phyloP scores from a whole-genome alignment of 2,797 vertebrate species.

The Manis javanica region DNA sequence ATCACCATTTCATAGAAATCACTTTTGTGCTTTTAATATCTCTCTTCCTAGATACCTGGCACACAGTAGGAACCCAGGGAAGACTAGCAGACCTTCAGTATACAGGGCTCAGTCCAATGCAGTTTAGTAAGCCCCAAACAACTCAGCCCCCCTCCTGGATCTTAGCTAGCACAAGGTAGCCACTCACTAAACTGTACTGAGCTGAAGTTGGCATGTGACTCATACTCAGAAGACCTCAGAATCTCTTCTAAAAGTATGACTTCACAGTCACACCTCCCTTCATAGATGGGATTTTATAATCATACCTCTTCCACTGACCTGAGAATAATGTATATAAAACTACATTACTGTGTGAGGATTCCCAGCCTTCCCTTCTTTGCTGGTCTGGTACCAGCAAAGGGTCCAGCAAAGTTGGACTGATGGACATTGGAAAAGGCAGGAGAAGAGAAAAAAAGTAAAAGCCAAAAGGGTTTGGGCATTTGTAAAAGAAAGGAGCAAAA shows the following conservation, averaged over 20 bases:
- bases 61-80: neutral
- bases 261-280: neutral
- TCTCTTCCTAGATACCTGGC: neutral
- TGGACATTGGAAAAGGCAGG: neutral
- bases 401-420: neutral
- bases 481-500: neutral
- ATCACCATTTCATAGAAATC: neutral
- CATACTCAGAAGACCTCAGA: neutral
- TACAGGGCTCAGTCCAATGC: neutral
- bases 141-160: neutral
- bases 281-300: neutral
- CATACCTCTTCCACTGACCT: neutral
- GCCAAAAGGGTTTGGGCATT: neutral
- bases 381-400: neutral
- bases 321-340: neutral
- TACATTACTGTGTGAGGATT: neutral
- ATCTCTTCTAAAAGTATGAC: conserved; percentile 48
- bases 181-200: neutral
- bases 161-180: neutral
- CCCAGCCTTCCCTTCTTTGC: neutral
- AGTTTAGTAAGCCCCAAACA: neutral
- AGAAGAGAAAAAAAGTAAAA: neutral
- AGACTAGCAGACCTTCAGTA: neutral
- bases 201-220: conserved; percentile 6
- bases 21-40: neutral